Conservation (phyloP, 2,888 invertebrate species). For the Cheilosia pagana region DNA sequence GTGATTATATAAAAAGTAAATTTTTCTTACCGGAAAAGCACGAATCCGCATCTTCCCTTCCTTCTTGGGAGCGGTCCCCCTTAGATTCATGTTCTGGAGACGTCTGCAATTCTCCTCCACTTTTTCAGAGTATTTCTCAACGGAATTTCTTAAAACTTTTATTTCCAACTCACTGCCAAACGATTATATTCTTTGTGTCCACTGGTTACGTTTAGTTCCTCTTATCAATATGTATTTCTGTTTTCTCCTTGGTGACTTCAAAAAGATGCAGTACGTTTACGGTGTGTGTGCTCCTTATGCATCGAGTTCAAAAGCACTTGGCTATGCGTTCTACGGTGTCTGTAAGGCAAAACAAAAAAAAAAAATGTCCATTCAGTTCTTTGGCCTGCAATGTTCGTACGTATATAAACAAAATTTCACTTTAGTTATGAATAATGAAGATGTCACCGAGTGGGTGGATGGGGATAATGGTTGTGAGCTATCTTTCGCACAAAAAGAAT, state of each 20-base stretch:
- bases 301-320: slow-evolving; percentile 30
- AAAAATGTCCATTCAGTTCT: slow-evolving; percentile 15
- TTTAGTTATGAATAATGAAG: slow-evolving; percentile 43
- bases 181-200: slow-evolving; percentile 29
- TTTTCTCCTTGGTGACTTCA: not conserved
- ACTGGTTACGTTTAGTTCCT: slow-evolving; percentile 18
- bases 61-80: slow-evolving; percentile 90
- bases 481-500: slow-evolving; percentile 55
- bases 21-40: slow-evolving; percentile 96
- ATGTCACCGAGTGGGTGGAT: slow-evolving; percentile 33
- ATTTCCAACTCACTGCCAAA: slow-evolving; percentile 13
- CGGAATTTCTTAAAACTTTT: slow-evolving; percentile 53
- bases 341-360: slow-evolving; percentile 30
- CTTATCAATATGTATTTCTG: not conserved
- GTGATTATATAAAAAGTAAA: not conserved
- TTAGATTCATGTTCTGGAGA: slow-evolving; percentile 81
- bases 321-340: slow-evolving; percentile 15
- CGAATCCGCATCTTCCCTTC: slow-evolving; percentile 99
- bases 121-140: slow-evolving; percentile 76
- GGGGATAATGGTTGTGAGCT: slow-evolving; percentile 36
- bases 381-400: slow-evolving; percentile 8
- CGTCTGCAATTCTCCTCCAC: slow-evolving; percentile 82
- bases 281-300: slow-evolving; percentile 20
- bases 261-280: slow-evolving; percentile 1
- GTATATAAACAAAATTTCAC: slow-evolving; percentile 33